Base-by-base conservation (phyloP, 2,113 vertebrate species). In the Excalfactoria chinensis region DNA sequence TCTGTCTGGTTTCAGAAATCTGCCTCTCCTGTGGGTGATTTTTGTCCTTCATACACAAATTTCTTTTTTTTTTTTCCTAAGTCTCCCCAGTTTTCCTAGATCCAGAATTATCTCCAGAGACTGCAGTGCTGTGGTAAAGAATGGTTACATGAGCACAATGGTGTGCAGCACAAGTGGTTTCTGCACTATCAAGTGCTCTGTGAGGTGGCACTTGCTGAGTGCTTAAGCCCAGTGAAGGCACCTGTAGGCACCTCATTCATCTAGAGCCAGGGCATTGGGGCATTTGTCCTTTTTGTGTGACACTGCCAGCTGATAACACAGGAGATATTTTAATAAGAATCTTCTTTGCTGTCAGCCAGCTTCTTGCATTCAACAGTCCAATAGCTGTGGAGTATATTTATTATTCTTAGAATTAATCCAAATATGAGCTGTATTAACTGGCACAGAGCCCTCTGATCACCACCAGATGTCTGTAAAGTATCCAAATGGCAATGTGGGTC, bases 401-500 rank as follows among this genome's bases (percentile, higher is more conserved):
- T 93, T 97, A 96, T 95, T 89, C 62, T 95, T 89, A 93, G 46
- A 60, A 32, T 46, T 78, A 91, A 90, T 92, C 73, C 85, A 91
- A 20, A 64, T 40, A 7, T 71, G 83, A 95, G 11, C 7, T 37
- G 55, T 25, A 68, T 88, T 85, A 79, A 67, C 21, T 62, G 62
- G 58, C 12, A 32, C 40, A 67, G 62, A 89, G 30, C 43, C 67
- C 53, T 86, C 84, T 91, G 82, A 94, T 97, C 88, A 92, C n/a
- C 63, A 46, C 17, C 94, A 97, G 92, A 93, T 96, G 89, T 96
- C 96, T 96, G 95, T 91, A 77, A 28, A 21, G 53, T 66, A 62
- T 80, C 78, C 94, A 97, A 77, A 83, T 71, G 93, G 68, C 84
- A 80, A 51, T 37, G 26, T 28, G 6, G 2, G 12, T 80, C 63